Base-by-base conservation (phyloP, 2,113 vertebrate species). In the Scytalopus superciliaris region DNA sequence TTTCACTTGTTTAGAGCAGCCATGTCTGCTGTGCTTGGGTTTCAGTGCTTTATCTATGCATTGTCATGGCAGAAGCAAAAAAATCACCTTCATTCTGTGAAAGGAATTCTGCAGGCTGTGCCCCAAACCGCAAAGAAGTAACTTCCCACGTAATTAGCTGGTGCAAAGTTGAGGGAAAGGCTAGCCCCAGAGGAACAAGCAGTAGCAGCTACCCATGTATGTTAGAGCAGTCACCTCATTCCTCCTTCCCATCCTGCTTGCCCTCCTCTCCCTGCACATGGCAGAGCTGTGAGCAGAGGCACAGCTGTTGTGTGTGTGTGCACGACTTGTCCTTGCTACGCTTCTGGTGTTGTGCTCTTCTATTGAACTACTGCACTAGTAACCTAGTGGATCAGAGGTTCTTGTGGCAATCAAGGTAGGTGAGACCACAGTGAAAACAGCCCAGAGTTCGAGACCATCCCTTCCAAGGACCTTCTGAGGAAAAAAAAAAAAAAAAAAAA, bases 301-400 rank as follows among this genome's bases (percentile, higher is more conserved):
- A 37, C 0, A 1, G 70, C 86, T 39, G 23, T 13, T 16, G 9
- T 5, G n/a, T 6, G n/a, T 6, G 6, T 3, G 2, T 1, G 1
- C 6, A 1, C 10, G 50, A 8, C 39, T 64, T 14, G 16, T 30
- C 66, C 57, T 56, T 7, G 35, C 55, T 10, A 5, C 7, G 16
- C 1, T 0, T 50, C 44, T 11, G 33, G 15, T 35, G 9, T 11
- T 4, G 7, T 23, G 21, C 39, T 81, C 33, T 73, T 14, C n/a
- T 44, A 30, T 53, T 28, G 19, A 79, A 6, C 25, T 21, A 8
- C 7, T 19, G 31, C 40, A 18, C 24, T 8, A 25, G 53, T 28
- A 21, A 10, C 79, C 17, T 33, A 19, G 10, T 10, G 50, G 44
- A 25, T 1, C 1, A 35, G 50, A 19, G 25, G 33, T 40, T 50